Conservation (phyloP, 2,797 vertebrate species). For the Brachymystax lenok region DNA sequence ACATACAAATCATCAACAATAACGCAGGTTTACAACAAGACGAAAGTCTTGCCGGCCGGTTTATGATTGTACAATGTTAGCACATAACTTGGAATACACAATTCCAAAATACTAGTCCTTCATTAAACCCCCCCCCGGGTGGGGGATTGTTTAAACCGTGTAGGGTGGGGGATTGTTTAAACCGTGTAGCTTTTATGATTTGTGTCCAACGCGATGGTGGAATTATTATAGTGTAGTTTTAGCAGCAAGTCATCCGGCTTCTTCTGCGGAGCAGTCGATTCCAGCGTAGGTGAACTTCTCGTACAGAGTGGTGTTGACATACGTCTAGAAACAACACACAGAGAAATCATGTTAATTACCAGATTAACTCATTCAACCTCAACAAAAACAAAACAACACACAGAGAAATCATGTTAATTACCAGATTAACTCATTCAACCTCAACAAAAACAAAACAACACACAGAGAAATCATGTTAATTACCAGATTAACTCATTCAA, state of each 20-base stretch:
- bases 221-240: background rate
- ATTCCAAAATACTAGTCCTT: constrained; percentile 50
- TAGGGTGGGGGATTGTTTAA: constrained; percentile 44
- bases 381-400: constrained; percentile 22
- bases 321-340: constrained; percentile 73
- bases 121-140: too few species aligned
- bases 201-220: constrained; percentile 1
- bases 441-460: constrained; percentile 22
- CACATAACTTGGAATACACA: constrained; percentile 44
- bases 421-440: too few species aligned
- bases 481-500: too few species aligned
- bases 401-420: background rate
- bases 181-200: constrained; percentile 16
- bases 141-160: too few species aligned
- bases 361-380: too few species aligned
- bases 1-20: constrained; percentile 10
- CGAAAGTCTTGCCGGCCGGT: constrained; percentile 12
- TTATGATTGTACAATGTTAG: constrained; percentile 21
- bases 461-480: background rate
- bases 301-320: constrained; percentile 87
- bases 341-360: background rate
- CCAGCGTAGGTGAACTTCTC: constrained; percentile 89
- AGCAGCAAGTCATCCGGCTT: constrained; percentile 74
- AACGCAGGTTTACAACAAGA: background rate
- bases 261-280: constrained; percentile 88